A percentile compares a stretch with the other conserved stretches of the same genome.
These are phyloP conservation scores for Zoanthus sociatus DNA, from an alignment of 92 coral and sea anemone species.

Conservation along the genomic window DNA sequence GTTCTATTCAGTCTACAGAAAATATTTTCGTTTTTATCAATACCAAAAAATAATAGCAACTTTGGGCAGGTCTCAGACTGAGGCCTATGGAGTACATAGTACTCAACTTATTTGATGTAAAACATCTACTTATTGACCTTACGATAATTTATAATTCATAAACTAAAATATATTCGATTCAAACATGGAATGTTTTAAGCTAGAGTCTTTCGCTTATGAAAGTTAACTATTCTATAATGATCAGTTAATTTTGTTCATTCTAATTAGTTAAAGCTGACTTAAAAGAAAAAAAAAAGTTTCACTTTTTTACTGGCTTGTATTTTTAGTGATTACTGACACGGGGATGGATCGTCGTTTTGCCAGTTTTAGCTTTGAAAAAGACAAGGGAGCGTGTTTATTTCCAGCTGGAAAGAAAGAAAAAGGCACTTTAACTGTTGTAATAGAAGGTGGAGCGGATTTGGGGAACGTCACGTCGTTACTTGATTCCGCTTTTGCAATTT, in stretches of 20 bases:
- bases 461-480: neutral
- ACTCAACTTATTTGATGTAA: slow-evolving; percentile 47
- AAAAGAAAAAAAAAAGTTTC: too few relatives aligned
- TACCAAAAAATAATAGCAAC: too few relatives aligned
- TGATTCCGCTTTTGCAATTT: slow-evolving; percentile 16
- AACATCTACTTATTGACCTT: slow-evolving; percentile 34
- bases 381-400: neutral
- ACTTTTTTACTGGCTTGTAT: neutral
- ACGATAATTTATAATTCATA: neutral
- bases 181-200: neutral
- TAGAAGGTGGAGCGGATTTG: slow-evolving; percentile 13
- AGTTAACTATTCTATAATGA: neutral
- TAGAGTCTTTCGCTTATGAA: neutral
- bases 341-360: slow-evolving; percentile 5
- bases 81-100: slow-evolving; percentile 13
- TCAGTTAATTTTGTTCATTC: too few relatives aligned
- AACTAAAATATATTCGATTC: neutral
- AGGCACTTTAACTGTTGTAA: slow-evolving; percentile 2
- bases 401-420: neutral
- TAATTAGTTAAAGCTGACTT: too few relatives aligned
- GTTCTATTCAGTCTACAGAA: too few relatives aligned
- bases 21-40: too few relatives aligned
- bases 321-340: slow-evolving; percentile 33
- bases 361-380: neutral
- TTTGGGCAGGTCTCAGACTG: too few relatives aligned